Base-by-base conservation (phyloP, 1,140 invertebrate genomes). In the Pteromalus puparum region DNA sequence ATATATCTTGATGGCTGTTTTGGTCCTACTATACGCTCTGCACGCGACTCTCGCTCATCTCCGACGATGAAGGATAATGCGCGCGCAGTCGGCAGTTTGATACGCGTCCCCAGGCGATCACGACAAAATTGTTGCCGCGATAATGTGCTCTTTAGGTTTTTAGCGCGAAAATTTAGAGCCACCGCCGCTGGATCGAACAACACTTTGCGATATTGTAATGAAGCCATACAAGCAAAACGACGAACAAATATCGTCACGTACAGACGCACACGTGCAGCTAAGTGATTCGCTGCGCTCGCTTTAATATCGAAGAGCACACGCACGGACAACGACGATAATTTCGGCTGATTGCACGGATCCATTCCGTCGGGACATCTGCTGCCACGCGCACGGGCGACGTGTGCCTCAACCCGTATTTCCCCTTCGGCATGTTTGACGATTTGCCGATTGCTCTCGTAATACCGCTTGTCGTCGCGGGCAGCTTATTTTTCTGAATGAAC, bases 281-380 rank as follows among this genome's bases (percentile, higher is more conserved):
- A 83, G 30, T 46, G 81, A 42, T 67, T 82, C 12, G 72, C 28
- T 67, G 68, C 61, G 12, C 68, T 4, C 70, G 30, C 30, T 30
- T 26, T n/a, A n/a, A 68, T 34, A 34, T 34, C 30, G 34, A 76
- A 28, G 74, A 24, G 42, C 74, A 74, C 48, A 28, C 70, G 6
- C 1, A 74, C 70, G 5, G 24, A 9, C 9, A 65, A 26, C 78
- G 30, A 72, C 38, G 42, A 81, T 73, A 81, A 81, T 81, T 81
- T 81, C n/a, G 30, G 61, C 48, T 79, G 77, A 79, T 79, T 79
- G 77, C 77, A 42, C 34, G 61, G 65, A 38, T 61, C 48, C 28
- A 53, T 21, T 77, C 6, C 42, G 28, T 28, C 65, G 76, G 24
- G 46, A 84, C 82, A 84, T 84, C 82, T 84, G 82, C 82, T 28